Evolutionary conservation across 2,113 vertebrate genomes (phyloP).

Genomic region (Cygnus buccinator): DNA sequence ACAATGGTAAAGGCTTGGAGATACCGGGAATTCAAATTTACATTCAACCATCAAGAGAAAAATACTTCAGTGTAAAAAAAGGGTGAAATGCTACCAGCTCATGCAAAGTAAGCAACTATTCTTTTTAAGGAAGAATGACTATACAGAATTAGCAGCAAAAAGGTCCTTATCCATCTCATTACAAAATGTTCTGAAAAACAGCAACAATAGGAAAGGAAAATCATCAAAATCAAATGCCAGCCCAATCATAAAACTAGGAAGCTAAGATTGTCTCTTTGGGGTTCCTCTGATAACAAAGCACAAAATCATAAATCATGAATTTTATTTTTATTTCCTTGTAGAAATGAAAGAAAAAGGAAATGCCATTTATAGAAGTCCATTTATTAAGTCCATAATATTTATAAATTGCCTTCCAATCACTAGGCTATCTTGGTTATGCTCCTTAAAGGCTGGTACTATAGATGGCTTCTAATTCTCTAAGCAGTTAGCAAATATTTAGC

Average conservation of each 20-base stretch:
- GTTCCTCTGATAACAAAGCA: background rate
- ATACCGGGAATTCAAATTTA: background rate
- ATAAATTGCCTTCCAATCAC: background rate
- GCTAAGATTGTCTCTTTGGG: background rate
- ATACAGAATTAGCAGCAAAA: background rate
- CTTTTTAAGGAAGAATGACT: background rate
- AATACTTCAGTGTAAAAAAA: background rate
- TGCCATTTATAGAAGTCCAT: background rate
- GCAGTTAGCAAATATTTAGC: background rate
- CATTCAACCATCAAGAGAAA: background rate
- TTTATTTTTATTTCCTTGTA: background rate
- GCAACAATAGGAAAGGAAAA: background rate
- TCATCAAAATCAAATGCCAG: background rate
- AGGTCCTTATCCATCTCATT: background rate
- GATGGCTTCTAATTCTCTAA: background rate
- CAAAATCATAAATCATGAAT: rapidly evolving
- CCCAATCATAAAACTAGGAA: background rate
- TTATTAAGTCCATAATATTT: background rate
- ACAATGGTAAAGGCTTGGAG: background rate
- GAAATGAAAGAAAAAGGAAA: background rate
- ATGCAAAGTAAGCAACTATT: background rate
- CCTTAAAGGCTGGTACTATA: background rate
- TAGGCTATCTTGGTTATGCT: background rate
- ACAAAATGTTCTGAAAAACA: background rate
- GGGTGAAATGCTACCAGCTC: background rate